phyloP scores from a whole-genome alignment of 2,888 invertebrate species.

The Argyresthia goedartella region DNA sequence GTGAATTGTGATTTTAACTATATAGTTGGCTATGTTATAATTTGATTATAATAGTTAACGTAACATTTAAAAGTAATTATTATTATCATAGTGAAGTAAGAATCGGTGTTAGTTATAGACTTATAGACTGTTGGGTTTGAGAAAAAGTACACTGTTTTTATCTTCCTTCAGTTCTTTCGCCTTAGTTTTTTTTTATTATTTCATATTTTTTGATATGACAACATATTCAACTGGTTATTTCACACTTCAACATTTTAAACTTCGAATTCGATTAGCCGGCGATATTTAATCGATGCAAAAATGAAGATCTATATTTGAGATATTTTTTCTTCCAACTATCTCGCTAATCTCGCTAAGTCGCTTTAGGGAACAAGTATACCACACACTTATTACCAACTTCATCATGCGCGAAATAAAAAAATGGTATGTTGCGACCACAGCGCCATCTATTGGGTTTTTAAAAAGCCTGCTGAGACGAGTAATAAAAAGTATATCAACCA shows the following conservation, averaged over 20 bases:
- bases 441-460: too few relatives aligned
- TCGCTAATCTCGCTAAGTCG: too few relatives aligned
- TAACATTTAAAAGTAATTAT: conserved; percentile 7
- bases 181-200: conserved; percentile 10
- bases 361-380: too few relatives aligned
- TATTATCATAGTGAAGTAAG: conserved; percentile 46
- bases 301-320: too few relatives aligned
- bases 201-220: neutral
- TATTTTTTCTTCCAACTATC: too few relatives aligned
- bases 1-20: conserved; percentile 67
- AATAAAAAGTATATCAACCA: too few relatives aligned
- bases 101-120: conserved; percentile 53
- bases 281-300: too few relatives aligned
- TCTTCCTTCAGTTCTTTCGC: conserved; percentile 8
- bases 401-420: too few relatives aligned
- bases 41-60: conserved; percentile 46
- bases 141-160: neutral
- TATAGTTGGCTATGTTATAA: conserved; percentile 58
- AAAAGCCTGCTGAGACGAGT: too few relatives aligned
- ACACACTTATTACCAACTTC: too few relatives aligned
- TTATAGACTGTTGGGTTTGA: neutral
- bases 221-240: neutral
- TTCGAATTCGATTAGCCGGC: too few relatives aligned
- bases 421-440: too few relatives aligned
- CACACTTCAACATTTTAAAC: neutral